Percentiles rank a stretch among this genome's conserved stretches.
Conservation (phyloP, 2,113 vertebrate species). For the Oenanthe oenanthe region DNA sequence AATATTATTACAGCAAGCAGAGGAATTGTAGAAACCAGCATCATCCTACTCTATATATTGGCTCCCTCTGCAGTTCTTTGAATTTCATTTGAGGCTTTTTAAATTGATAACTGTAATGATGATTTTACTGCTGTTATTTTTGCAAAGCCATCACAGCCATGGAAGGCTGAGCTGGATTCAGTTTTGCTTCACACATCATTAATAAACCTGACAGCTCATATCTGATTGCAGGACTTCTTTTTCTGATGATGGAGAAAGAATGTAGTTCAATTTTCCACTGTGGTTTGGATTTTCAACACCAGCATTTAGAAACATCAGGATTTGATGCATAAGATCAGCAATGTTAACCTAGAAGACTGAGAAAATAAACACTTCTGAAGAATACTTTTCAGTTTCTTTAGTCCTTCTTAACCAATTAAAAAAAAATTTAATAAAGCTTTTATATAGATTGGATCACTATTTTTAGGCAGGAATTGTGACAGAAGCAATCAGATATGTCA, state of each 20-base stretch:
- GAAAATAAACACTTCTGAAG: background rate
- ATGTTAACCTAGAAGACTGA: background rate
- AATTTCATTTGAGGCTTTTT: background rate
- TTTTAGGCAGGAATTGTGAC: background rate
- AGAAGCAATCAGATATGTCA: background rate
- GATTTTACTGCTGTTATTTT: background rate
- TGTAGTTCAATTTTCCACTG: background rate
- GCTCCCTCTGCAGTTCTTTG: background rate
- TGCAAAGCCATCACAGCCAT: background rate
- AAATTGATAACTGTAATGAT: background rate
- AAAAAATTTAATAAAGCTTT: background rate
- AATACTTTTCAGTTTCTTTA: background rate
- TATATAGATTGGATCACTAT: background rate
- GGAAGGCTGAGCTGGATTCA: constrained; percentile 3
- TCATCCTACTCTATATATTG: background rate
- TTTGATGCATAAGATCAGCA: background rate
- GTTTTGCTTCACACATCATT: constrained; percentile 35
- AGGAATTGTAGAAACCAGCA: background rate
- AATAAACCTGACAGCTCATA: constrained; percentile 9
- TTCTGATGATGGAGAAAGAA: constrained; percentile 2
- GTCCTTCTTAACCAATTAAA: background rate
- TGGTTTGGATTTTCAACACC: background rate
- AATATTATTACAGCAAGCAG: background rate
- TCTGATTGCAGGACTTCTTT: background rate
- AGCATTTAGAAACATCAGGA: background rate